phyloP scores from a whole-genome alignment of 1,140 invertebrate species.

The Asbolus verrucosus region DNA sequence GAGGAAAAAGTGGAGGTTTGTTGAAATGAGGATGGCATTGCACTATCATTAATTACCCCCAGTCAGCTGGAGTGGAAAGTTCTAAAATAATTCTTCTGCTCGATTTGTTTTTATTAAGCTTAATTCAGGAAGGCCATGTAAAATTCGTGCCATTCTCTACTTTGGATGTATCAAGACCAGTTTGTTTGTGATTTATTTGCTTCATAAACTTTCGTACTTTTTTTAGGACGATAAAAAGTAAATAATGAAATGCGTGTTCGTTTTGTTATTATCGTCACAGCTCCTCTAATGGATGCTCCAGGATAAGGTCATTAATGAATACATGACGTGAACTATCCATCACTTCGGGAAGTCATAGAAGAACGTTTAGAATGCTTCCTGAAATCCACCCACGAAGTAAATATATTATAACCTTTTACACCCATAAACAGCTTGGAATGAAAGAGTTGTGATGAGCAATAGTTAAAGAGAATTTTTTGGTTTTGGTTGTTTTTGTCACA shows the following conservation, averaged over 20 bases:
- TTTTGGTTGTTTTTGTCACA: too few species aligned
- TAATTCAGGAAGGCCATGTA: too few species aligned
- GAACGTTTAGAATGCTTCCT: conserved; percentile 13
- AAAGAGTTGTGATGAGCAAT: neutral
- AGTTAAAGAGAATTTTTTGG: too few species aligned
- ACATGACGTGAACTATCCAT: conserved; percentile 32
- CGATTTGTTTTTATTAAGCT: too few species aligned
- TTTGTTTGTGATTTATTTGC: conserved; percentile 11
- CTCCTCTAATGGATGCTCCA: conserved; percentile 26
- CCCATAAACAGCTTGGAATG: too few species aligned
- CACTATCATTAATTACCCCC: too few species aligned
- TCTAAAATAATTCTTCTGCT: too few species aligned
- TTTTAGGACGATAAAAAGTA: conserved; percentile 24
- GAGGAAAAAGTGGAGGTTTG: too few species aligned
- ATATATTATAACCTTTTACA: conserved; percentile 2
- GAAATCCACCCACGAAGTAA: neutral
- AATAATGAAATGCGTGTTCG: conserved; percentile 23
- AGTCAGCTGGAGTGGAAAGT: too few species aligned
- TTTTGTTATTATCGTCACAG: conserved; percentile 22
- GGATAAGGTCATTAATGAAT: conserved; percentile 32
- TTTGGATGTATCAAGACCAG: conserved; percentile 4
- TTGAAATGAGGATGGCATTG: too few species aligned
- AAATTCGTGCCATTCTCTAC: too few species aligned
- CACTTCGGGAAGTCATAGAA: conserved; percentile 7
- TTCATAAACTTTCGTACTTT: conserved; percentile 27